A percentile compares a stretch with the other conserved stretches of the same genome.
Evolutionary conservation across 2,113 vertebrate species (phyloP).

Genomic region (Platichthys flesus): DNA sequence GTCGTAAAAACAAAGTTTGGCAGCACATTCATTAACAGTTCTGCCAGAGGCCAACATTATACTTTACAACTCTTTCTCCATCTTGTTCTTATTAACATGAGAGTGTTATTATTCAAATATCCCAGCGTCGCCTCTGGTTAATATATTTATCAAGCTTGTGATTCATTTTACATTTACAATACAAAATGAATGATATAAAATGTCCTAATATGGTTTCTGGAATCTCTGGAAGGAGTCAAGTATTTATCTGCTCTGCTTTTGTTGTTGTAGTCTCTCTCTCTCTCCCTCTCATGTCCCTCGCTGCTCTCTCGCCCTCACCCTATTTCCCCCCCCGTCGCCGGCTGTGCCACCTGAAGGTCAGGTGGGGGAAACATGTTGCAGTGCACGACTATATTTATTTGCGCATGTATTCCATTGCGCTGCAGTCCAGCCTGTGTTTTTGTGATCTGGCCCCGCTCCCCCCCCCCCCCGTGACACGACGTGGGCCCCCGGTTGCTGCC

Average conservation of each 20-base stretch:
- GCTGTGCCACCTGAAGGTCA: slow-evolving; percentile 66
- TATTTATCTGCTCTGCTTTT: background rate
- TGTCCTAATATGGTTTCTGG: background rate
- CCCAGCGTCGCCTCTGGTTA: background rate
- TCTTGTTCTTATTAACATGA: background rate
- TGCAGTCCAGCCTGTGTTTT: slow-evolving; percentile 41
- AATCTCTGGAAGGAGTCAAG: background rate
- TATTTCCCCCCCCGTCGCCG: background rate
- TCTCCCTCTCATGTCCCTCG: background rate
- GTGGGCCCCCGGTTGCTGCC: background rate
- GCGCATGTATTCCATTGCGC: slow-evolving; percentile 63
- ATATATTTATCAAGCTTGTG: background rate
- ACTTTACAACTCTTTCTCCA: background rate
- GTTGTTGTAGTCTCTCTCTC: background rate
- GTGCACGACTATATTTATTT: slow-evolving; percentile 64
- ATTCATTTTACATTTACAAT: background rate
- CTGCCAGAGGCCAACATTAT: background rate
- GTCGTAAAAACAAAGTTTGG: background rate
- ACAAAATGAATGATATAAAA: background rate
- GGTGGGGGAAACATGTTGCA: slow-evolving; percentile 20
- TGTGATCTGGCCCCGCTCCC: slow-evolving; percentile 20
- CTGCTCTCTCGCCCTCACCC: background rate
- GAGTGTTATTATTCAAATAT: background rate
- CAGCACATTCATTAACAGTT: too few species aligned
- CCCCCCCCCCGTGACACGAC: background rate